A percentile compares a stretch with the other conserved stretches of the same genome.
Evolutionary conservation across 2,888 invertebrate species (phyloP).

Genomic region (Micropterix aruncella): DNA sequence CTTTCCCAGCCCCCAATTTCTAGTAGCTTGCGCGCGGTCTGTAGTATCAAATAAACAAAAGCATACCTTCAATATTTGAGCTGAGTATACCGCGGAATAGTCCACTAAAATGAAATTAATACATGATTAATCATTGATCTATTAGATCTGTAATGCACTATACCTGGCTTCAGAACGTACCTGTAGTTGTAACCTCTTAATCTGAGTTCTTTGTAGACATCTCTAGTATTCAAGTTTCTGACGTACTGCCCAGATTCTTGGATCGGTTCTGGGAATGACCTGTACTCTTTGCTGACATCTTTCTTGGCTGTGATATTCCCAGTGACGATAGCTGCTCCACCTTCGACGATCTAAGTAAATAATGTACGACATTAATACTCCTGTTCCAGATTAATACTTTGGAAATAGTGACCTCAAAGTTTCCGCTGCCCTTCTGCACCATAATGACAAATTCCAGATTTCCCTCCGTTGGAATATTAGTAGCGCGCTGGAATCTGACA

Average conservation of each 20-base stretch:
- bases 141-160: background rate
- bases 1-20: no score
- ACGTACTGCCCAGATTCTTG: slow-evolving; percentile 26
- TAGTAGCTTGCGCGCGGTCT: no score
- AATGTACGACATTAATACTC: background rate
- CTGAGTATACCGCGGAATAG: slow-evolving; percentile 44
- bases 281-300: slow-evolving; percentile 38
- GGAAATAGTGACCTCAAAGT: slow-evolving; percentile 39
- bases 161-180: slow-evolving; percentile 18
- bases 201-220: slow-evolving; percentile 56
- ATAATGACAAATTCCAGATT: slow-evolving; percentile 47
- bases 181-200: slow-evolving; percentile 56
- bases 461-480: slow-evolving; percentile 57
- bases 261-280: slow-evolving; percentile 26
- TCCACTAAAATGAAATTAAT: slow-evolving; percentile 24
- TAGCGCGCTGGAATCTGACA: slow-evolving; percentile 70
- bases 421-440: slow-evolving; percentile 55
- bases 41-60: no score
- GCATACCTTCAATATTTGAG: slow-evolving; percentile 31
- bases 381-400: background rate
- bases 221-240: slow-evolving; percentile 40
- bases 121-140: no score
- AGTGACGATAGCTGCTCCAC: slow-evolving; percentile 52
- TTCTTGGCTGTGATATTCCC: slow-evolving; percentile 49
- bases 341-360: slow-evolving; percentile 43